Percentiles rank a stretch among this genome's conserved stretches.
Evolutionary conservation across 1,140 invertebrate genomes (phyloP).

Genomic region (Anagrus nilaparvatae): DNA sequence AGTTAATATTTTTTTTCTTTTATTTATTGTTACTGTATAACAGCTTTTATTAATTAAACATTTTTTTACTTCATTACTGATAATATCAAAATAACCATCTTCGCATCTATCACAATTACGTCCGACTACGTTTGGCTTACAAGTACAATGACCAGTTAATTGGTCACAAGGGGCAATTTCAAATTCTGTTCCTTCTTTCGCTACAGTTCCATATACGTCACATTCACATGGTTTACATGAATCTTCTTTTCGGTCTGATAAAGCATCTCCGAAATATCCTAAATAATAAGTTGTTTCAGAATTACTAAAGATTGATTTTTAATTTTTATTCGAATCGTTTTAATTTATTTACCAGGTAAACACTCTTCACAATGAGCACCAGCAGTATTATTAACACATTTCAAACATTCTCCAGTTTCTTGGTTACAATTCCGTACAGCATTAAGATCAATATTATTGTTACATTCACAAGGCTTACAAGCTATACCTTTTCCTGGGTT

Average conservation of each 20-base stretch:
- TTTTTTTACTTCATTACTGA: constrained; percentile 58
- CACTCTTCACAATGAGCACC: constrained; percentile 84
- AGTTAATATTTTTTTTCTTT: constrained; percentile 12
- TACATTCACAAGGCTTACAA: constrained; percentile 87
- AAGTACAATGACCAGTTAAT: constrained; percentile 72
- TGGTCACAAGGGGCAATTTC: constrained; percentile 72
- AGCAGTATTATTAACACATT: constrained; percentile 94
- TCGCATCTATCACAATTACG: constrained; percentile 82
- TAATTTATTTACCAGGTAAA: constrained; percentile 64
- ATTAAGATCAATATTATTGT: constrained; percentile 90
- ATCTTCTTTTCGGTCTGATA: constrained; percentile 79
- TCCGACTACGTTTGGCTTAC: constrained; percentile 78
- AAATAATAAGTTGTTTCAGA: constrained; percentile 7
- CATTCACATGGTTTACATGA: constrained; percentile 79
- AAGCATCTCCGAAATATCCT: constrained; percentile 80
- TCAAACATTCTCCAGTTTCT: constrained; percentile 88
- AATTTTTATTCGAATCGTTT: no score
- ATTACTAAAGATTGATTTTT: constrained; percentile 1
- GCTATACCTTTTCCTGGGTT: constrained; percentile 64
- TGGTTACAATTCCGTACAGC: constrained; percentile 89
- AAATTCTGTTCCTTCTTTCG: constrained; percentile 47
- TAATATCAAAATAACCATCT: constrained; percentile 73
- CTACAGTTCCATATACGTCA: constrained; percentile 68
- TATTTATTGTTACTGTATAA: neutral
- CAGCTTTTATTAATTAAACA: neutral